A percentile compares a stretch with the other conserved stretches of the same genome.
Evolutionary conservation across 2,888 invertebrate genomes (phyloP).

Genomic region (Abrostola tripartita): DNA sequence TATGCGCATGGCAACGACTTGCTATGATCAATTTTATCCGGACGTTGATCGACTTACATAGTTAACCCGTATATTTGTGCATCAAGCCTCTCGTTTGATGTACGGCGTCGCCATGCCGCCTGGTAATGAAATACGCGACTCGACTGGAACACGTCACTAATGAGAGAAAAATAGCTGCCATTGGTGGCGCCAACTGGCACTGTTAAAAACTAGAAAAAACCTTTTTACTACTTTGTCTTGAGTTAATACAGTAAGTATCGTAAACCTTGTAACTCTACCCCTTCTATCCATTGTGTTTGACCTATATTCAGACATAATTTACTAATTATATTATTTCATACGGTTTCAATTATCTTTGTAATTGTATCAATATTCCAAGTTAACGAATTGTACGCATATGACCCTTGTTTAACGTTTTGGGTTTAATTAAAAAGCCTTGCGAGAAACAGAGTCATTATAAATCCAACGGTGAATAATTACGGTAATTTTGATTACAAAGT

Average conservation of each 20-base stretch:
- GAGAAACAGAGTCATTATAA: slow-evolving; percentile 43
- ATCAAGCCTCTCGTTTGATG: slow-evolving; percentile 18
- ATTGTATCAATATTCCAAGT: slow-evolving; percentile 6
- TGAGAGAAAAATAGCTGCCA: slow-evolving; percentile 53
- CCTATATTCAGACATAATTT: slow-evolving; percentile 8
- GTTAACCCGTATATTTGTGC: slow-evolving; percentile 27
- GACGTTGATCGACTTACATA: slow-evolving; percentile 19
- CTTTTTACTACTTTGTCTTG: slow-evolving; percentile 25
- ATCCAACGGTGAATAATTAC: slow-evolving; percentile 47
- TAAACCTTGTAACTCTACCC: not conserved
- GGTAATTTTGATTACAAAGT: slow-evolving; percentile 46
- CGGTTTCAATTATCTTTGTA: slow-evolving; percentile 6
- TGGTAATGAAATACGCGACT: slow-evolving; percentile 51
- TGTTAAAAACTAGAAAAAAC: slow-evolving; percentile 10
- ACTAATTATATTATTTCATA: slow-evolving; percentile 2
- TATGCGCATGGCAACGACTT: slow-evolving; percentile 26
- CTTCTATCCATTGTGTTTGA: not conserved
- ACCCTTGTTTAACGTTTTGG: slow-evolving; percentile 16
- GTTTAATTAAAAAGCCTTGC: slow-evolving; percentile 35
- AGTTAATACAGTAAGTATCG: slow-evolving; percentile 9
- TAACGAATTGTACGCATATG: not conserved
- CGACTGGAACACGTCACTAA: slow-evolving; percentile 52
- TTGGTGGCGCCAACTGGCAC: slow-evolving; percentile 41
- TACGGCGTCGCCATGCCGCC: slow-evolving; percentile 49
- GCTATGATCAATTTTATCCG: slow-evolving; percentile 24